These are phyloP conservation scores for Spialia ferax DNA, from an alignment of 2,888 invertebrate genomes.

Conservation along the genomic window DNA sequence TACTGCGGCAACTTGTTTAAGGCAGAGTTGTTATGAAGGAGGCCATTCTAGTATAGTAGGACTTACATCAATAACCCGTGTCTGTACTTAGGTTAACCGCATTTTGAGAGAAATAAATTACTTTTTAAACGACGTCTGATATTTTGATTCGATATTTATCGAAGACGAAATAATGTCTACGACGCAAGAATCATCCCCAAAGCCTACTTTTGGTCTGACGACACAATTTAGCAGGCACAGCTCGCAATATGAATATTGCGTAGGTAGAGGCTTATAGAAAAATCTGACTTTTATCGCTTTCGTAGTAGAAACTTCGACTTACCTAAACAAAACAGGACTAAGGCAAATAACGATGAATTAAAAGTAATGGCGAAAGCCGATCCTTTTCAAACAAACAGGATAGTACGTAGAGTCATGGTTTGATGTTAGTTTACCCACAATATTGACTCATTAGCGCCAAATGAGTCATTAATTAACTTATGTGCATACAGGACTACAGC, in stretches of 20 bases:
- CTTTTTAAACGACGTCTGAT: too few relatives aligned
- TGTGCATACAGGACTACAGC: background rate
- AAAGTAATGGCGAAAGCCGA: constrained; percentile 21
- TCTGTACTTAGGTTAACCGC: too few relatives aligned
- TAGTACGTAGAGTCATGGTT: background rate
- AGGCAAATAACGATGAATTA: constrained; percentile 19
- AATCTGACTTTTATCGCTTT: background rate
- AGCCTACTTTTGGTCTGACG: too few relatives aligned
- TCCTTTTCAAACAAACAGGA: constrained; percentile 4
- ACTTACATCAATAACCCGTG: too few relatives aligned
- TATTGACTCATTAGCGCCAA: constrained; percentile 8
- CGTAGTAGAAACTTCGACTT: background rate
- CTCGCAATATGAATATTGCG: background rate
- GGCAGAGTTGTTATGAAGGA: too few relatives aligned
- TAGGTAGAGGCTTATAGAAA: background rate
- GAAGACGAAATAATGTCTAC: too few relatives aligned
- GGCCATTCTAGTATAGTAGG: too few relatives aligned
- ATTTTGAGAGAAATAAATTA: too few relatives aligned
- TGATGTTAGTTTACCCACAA: constrained; percentile 4
- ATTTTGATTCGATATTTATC: too few relatives aligned
- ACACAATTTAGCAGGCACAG: too few relatives aligned
- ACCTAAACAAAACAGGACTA: background rate
- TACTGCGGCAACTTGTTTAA: too few relatives aligned
- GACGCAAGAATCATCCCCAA: too few relatives aligned
- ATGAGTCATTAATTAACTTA: constrained; percentile 17